These are phyloP conservation scores for Drosophila rufa DNA, from an alignment of 1,140 invertebrate genomes.

Conservation along the genomic window DNA sequence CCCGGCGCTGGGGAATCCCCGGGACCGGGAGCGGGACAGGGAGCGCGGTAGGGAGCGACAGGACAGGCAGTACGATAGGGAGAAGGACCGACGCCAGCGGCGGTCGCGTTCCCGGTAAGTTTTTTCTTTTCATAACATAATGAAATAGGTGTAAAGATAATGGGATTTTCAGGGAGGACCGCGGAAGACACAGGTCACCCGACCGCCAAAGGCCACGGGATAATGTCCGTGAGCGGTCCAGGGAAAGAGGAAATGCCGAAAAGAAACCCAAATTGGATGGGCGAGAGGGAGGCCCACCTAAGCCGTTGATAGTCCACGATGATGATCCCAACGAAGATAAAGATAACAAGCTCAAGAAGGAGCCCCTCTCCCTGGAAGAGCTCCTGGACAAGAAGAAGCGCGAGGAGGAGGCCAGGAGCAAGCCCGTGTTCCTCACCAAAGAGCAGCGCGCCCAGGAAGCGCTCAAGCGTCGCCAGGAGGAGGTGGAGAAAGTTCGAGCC, in stretches of 20 bases:
- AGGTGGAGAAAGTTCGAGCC: conserved; percentile 89
- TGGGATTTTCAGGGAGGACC: conserved; percentile 51
- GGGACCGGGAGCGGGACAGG: conserved; percentile 56
- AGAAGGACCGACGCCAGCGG: conserved; percentile 76
- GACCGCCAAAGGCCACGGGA: conserved; percentile 52
- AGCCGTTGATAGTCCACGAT: conserved; percentile 50
- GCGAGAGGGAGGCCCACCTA: not conserved
- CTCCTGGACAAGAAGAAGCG: conserved; percentile 98
- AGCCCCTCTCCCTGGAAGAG: conserved; percentile 98
- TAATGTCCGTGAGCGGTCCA: conserved; percentile 49
- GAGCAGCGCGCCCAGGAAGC: conserved; percentile 97
- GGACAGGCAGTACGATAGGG: conserved; percentile 55
- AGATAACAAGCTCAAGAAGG: conserved; percentile 87
- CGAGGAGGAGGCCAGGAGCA: conserved; percentile 96
- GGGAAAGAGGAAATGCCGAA: conserved; percentile 57
- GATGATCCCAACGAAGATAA: conserved; percentile 66
- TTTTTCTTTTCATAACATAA: not conserved
- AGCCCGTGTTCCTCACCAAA: conserved; percentile 98
- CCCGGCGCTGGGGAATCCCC: conserved; percentile 25
- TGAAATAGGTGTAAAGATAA: not conserved
- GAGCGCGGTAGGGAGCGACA: conserved; percentile 63
- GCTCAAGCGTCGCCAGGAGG: conserved; percentile 93
- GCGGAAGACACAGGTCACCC: conserved; percentile 78
- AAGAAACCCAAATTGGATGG: conserved; percentile 58
- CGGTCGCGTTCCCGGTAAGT: conserved; percentile 70